These are phyloP conservation scores for Dastarcus helophoroides DNA, from an alignment of 2,888 invertebrate genomes.

Conservation along the genomic window DNA sequence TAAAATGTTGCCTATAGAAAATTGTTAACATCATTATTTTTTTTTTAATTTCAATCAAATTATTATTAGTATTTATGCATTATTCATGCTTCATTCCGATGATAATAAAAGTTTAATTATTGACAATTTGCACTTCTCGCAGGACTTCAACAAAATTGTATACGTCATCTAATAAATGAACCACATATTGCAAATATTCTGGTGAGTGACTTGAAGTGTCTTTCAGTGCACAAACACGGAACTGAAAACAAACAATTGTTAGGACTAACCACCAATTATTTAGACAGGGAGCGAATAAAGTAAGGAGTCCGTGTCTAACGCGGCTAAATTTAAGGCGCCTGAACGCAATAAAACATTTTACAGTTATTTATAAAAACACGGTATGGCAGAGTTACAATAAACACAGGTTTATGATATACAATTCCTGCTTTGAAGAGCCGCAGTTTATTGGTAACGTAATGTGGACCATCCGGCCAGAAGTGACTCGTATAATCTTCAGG, in stretches of 20 bases:
- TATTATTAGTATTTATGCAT: no score
- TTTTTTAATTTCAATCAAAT: no score
- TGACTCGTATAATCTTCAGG: slow-evolving; percentile 10
- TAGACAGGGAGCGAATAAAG: slow-evolving; percentile 7
- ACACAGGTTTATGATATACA: slow-evolving; percentile 33
- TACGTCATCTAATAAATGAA: no score
- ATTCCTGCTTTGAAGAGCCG: slow-evolving; percentile 30
- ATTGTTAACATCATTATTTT: no score
- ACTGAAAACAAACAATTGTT: slow-evolving; percentile 23
- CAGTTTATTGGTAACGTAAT: slow-evolving; percentile 21
- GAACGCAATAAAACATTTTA: slow-evolving; percentile 32
- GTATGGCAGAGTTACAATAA: slow-evolving; percentile 35
- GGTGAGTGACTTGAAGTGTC: no score
- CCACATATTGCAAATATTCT: no score
- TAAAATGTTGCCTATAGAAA: no score
- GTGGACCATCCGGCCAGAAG: slow-evolving; percentile 17
- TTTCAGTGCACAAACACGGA: slow-evolving; percentile 15
- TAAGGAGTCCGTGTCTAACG: slow-evolving; percentile 11
- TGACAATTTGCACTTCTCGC: no score
- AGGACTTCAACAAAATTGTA: no score
- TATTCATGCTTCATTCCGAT: no score
- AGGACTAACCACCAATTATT: slow-evolving; percentile 23
- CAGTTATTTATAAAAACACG: slow-evolving; percentile 34
- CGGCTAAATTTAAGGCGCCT: slow-evolving; percentile 30
- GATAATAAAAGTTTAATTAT: no score